Percentiles rank a stretch among this genome's conserved stretches.
These are phyloP conservation scores for Lophochroa leadbeateri DNA, from an alignment of 2,113 vertebrate genomes.

Conservation along the genomic window DNA sequence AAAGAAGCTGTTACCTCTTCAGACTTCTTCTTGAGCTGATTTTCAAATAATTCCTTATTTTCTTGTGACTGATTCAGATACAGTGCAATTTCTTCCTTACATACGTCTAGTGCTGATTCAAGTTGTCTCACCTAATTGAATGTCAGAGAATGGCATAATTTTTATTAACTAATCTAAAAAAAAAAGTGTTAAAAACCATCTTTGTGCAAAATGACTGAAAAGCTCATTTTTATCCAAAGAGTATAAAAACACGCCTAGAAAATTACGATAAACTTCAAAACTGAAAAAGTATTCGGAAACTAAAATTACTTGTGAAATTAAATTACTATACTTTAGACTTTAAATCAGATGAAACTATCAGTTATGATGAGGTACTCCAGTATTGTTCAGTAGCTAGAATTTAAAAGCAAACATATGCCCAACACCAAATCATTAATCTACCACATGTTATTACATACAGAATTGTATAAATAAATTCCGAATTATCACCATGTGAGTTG, in stretches of 20 bases:
- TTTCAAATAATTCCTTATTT: slow-evolving; percentile 80
- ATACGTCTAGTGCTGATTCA: slow-evolving; percentile 80
- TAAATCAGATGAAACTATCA: not conserved
- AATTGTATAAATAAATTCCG: not conserved
- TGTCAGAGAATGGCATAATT: not conserved
- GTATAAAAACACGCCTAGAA: not conserved
- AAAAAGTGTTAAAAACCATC: not conserved
- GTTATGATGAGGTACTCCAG: not conserved
- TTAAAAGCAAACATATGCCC: not conserved
- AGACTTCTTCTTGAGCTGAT: slow-evolving; percentile 79
- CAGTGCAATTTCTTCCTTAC: slow-evolving; percentile 82
- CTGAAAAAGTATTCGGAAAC: not conserved
- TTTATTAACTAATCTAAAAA: not conserved
- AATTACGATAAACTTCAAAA: not conserved
- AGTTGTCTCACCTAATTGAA: slow-evolving; percentile 81
- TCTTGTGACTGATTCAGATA: slow-evolving; percentile 83
- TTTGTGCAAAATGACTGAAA: not conserved
- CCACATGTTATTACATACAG: not conserved
- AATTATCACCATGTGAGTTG: not conserved
- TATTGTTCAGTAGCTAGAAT: not conserved
- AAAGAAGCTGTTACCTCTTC: slow-evolving; percentile 79
- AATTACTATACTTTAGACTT: not conserved
- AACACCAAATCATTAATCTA: not conserved
- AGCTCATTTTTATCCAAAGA: not conserved
- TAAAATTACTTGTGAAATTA: not conserved